Evolutionary conservation across 1,140 invertebrate genomes (phyloP).

Genomic region (Heliconius melpomene): DNA sequence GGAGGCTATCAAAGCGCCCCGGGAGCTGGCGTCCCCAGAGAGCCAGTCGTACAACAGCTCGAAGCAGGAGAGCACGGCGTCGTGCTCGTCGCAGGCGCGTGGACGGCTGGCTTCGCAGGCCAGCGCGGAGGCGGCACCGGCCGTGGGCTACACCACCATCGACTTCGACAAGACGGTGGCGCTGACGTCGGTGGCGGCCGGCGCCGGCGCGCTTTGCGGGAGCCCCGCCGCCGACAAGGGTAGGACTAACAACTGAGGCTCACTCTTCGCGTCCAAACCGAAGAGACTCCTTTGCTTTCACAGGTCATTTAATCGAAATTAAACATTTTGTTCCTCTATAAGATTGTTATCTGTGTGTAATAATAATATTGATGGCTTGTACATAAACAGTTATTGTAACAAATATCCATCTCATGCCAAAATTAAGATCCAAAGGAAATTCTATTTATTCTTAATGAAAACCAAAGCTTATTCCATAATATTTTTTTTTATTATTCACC

Average conservation of each 20-base stretch:
- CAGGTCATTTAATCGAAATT: neutral
- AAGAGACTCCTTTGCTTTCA: neutral
- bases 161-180: constrained; percentile 96
- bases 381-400: neutral
- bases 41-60: constrained; percentile 66
- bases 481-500: neutral
- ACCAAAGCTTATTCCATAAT: constrained; percentile 22
- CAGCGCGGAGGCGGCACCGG: constrained; percentile 54
- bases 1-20: constrained; percentile 48
- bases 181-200: constrained; percentile 83
- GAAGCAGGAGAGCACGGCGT: constrained; percentile 61
- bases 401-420: neutral
- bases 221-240: constrained; percentile 59
- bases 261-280: neutral
- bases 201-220: constrained; percentile 54
- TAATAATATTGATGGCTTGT: neutral
- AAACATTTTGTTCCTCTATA: too few relatives aligned
- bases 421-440: neutral
- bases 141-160: constrained; percentile 93
- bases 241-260: constrained; percentile 48
- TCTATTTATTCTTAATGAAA: constrained; percentile 8
- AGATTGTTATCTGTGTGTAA: neutral
- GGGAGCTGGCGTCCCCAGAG: constrained; percentile 62
- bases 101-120: constrained; percentile 61
- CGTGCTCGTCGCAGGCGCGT: constrained; percentile 54